Percentiles rank a stretch among this genome's conserved stretches.
Evolutionary conservation across 37 sponge, comb jelly and placozoan genomes (phyloP).

Genomic region (Oscarella lobularis): DNA sequence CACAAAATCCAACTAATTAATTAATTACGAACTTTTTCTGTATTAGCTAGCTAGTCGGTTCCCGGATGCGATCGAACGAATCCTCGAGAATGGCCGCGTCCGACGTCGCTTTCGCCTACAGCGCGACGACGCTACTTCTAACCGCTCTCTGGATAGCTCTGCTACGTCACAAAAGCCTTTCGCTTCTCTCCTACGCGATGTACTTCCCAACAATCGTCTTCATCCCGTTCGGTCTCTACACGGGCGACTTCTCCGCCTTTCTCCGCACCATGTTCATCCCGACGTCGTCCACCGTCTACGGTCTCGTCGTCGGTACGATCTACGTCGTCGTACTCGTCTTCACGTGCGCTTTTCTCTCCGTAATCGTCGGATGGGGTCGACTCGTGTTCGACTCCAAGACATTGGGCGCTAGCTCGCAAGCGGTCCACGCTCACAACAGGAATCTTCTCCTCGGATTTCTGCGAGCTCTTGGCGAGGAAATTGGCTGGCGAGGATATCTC

Average conservation of each 20-base stretch:
- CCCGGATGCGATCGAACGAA: too few species aligned
- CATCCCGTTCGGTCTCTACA: background rate
- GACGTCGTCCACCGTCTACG: background rate
- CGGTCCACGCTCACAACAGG: background rate
- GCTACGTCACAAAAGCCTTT: background rate
- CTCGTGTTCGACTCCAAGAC: background rate
- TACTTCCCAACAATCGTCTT: background rate
- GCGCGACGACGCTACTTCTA: background rate
- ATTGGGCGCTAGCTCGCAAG: background rate
- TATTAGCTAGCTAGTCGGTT: too few species aligned
- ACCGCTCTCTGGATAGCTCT: background rate
- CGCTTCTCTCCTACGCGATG: background rate
- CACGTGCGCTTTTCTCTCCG: background rate
- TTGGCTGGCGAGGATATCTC: background rate
- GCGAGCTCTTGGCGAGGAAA: background rate
- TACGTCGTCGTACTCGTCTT: background rate
- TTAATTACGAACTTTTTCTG: too few species aligned
- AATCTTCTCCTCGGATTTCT: background rate
- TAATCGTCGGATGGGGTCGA: background rate
- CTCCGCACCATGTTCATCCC: background rate
- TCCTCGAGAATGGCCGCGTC: too few species aligned
- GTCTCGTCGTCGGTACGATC: background rate
- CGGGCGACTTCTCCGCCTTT: background rate
- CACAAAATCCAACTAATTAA: too few species aligned
- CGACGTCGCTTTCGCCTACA: background rate